A percentile compares a stretch with the other conserved stretches of the same genome.
These are phyloP conservation scores for Bergia sp. DNA, from an alignment of 92 coral and sea anemone species.

Conservation along the genomic window DNA sequence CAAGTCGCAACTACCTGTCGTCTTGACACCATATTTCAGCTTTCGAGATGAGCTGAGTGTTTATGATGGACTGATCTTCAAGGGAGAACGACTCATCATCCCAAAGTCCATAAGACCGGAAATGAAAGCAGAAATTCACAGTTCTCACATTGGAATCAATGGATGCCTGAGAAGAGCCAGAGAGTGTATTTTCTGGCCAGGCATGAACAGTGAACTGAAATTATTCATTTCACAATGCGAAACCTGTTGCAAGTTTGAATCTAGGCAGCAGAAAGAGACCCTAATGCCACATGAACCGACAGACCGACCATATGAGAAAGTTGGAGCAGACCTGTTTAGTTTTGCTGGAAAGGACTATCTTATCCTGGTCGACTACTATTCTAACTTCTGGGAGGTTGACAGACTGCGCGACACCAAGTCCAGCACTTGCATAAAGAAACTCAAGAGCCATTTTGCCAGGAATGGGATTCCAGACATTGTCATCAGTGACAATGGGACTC, in stretches of 20 bases:
- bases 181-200: constrained; percentile 28
- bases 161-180: constrained; percentile 33
- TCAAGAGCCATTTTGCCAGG: too few species aligned
- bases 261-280: constrained; percentile 35
- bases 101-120: constrained; percentile 4
- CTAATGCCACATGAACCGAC: constrained; percentile 43
- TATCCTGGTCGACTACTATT: too few species aligned
- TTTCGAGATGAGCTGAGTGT: constrained; percentile 48
- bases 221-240: background rate
- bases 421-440: too few species aligned
- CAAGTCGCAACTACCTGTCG: constrained; percentile 44
- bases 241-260: background rate
- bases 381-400: too few species aligned
- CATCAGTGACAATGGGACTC: too few species aligned
- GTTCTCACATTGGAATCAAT: constrained; percentile 13
- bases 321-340: constrained; percentile 36
- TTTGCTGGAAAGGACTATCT: too few species aligned
- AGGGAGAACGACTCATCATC: constrained; percentile 40
- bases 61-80: constrained; percentile 51
- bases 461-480: too few species aligned
- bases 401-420: too few species aligned
- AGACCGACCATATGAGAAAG: constrained; percentile 32
- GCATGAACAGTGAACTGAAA: constrained; percentile 13
- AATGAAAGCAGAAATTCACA: constrained; percentile 16
- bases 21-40: constrained; percentile 41